Evolutionary conservation across 2,113 vertebrate species (phyloP).

Genomic region (Sigmodon hispidus): DNA sequence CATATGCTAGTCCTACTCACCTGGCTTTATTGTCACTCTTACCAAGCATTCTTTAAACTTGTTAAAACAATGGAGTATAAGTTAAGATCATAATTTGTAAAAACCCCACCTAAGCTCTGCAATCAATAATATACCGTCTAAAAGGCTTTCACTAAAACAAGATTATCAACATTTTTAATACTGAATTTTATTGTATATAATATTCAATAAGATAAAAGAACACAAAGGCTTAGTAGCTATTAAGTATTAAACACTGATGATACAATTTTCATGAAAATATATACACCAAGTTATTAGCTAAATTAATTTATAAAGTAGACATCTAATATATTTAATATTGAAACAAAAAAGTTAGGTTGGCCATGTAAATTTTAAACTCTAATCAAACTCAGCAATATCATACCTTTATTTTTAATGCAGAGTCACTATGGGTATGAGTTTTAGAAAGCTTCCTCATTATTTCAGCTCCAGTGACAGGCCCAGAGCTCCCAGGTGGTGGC

Average conservation of each 20-base stretch:
- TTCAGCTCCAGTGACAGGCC: conserved; percentile 95
- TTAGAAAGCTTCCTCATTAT: conserved; percentile 99
- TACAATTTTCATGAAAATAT: neutral
- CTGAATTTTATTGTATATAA: neutral
- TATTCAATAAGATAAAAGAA: neutral
- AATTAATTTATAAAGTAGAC: neutral
- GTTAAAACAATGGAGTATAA: neutral
- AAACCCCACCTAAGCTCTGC: neutral
- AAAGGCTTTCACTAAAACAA: conserved; percentile 22
- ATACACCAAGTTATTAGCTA: neutral
- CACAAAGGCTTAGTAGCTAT: neutral
- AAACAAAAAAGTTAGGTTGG: neutral
- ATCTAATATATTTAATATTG: conserved; percentile 10
- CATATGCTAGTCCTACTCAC: neutral
- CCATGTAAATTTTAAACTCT: neutral
- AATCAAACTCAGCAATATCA: neutral
- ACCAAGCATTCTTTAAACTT: neutral
- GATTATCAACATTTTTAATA: neutral
- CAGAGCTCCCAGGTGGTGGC: conserved; percentile 92
- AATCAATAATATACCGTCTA: neutral
- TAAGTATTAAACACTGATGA: conserved; percentile 1
- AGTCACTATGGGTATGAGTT: conserved; percentile 95
- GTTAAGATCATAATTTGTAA: neutral
- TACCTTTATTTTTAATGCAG: conserved; percentile 97
- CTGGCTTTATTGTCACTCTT: neutral